Evolutionary conservation across 2,797 vertebrate genomes (phyloP).

Genomic region (Neomorphus geoffroyi): DNA sequence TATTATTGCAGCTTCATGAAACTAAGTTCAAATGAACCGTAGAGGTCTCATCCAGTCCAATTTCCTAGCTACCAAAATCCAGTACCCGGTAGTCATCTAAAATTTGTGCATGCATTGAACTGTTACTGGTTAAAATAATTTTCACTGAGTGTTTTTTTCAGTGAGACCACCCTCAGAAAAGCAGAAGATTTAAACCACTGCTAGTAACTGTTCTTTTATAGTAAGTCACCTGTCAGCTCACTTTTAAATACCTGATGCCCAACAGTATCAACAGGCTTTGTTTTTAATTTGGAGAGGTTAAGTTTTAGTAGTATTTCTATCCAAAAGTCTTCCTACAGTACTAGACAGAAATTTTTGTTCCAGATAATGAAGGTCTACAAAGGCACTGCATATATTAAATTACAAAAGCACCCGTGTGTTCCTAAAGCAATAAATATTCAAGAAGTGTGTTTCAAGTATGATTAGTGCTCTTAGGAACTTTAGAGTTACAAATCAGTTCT

Average conservation of each 20-base stretch:
- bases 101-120: neutral
- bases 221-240: neutral
- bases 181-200: neutral
- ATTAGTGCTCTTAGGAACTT: neutral
- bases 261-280: neutral
- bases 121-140: neutral
- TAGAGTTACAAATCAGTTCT: neutral
- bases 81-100: neutral
- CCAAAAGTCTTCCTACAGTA: neutral
- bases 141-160: neutral
- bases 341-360: neutral
- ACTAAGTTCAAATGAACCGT: neutral
- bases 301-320: neutral
- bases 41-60: neutral
- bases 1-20: neutral
- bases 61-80: neutral
- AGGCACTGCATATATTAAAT: neutral
- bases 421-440: neutral
- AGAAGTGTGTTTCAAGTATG: neutral
- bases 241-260: neutral
- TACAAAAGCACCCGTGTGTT: neutral
- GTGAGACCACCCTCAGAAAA: neutral
- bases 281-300: neutral
- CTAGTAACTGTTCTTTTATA: neutral
- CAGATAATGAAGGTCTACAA: neutral